Evolutionary conservation across 1,140 invertebrate species (phyloP), one percentile per base, ranked within the genome.

Genomic region (Zeugodacus cucurbitae): DNA sequence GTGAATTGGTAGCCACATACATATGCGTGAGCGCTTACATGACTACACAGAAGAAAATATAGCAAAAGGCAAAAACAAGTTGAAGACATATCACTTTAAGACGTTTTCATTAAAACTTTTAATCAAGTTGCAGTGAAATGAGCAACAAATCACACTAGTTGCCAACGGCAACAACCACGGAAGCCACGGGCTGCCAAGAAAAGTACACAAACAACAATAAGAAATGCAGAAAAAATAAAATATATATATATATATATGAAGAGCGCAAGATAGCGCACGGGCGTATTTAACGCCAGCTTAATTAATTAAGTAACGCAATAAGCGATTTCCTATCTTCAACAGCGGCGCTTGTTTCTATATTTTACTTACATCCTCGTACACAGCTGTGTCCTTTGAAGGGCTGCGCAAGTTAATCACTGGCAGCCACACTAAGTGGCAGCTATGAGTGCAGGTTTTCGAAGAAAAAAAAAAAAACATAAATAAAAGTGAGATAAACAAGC

Each of bases 281-380:
- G 20, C 14, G 48, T 48, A 48, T n/a, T n/a, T n/a, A 82, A n/a
- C n/a, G 11, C 74, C 74, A 26, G 41, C 41, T 82, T 48, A 82
- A 82, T 82, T 82, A 82, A 82, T 82, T 48, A 82, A 82, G 20
- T 82, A 82, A 82, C 26, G 41, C 41, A 82, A 82, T 82, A 82
- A 48, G 74, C n/a, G 74, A 82, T 82, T 44, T 26, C 41, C 74
- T 48, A 82, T 82, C 74, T 5, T 20, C 3, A 11, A 10, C 74
- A 82, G 58, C n/a, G 10, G 22, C 10, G 0, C n/a, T 11, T 62
- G 1, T 62, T 62, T 20, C 14, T 20, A 10, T 20, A 22, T 62
- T 22, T 62, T 17, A n/a, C 41, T 44, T 70, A 62, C 32, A 41
- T 37, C 17, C 14, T 2, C 34, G 7, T 20, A 29, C 62, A 2